These are phyloP conservation scores for Fragum fragum DNA, from an alignment of 2,888 invertebrate genomes.

Conservation along the genomic window DNA sequence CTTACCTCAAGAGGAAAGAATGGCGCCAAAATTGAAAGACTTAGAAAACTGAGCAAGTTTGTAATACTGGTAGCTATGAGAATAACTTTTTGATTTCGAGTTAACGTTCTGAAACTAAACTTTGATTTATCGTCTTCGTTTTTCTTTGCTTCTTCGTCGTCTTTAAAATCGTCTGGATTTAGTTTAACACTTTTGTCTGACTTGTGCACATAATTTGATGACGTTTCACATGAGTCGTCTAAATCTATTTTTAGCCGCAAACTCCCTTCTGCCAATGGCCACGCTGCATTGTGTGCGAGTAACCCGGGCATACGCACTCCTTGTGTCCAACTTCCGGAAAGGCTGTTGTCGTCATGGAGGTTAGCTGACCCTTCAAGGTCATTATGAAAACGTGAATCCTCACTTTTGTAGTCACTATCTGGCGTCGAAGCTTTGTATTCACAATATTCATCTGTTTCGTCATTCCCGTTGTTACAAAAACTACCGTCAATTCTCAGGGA, in stretches of 20 bases:
- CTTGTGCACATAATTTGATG: slow-evolving; percentile 7
- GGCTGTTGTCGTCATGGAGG: slow-evolving; percentile 3
- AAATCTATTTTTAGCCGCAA: background rate
- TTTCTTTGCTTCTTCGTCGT: background rate
- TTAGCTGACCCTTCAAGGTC: slow-evolving; percentile 9
- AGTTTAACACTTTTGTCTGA: background rate
- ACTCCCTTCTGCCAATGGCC: slow-evolving; percentile 31
- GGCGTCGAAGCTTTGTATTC: background rate
- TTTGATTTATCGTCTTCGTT: slow-evolving; percentile 21
- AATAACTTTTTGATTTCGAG: slow-evolving; percentile 46
- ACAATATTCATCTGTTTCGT: background rate
- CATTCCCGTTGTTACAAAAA: background rate
- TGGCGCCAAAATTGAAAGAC: slow-evolving; percentile 61
- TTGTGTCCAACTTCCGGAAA: slow-evolving; percentile 10
- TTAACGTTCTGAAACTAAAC: slow-evolving; percentile 50
- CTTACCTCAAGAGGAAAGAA: slow-evolving; percentile 66
- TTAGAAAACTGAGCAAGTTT: slow-evolving; percentile 58
- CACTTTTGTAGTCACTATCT: slow-evolving; percentile 28
- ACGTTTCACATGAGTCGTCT: slow-evolving; percentile 1
- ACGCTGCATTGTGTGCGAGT: background rate
- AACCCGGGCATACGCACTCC: background rate
- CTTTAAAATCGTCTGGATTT: slow-evolving; percentile 12
- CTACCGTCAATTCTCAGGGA: background rate
- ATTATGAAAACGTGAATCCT: background rate
- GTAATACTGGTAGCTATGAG: slow-evolving; percentile 43